Evolutionary conservation across 2,888 invertebrate genomes (phyloP).

Genomic region (Gisinianus flammeolus): DNA sequence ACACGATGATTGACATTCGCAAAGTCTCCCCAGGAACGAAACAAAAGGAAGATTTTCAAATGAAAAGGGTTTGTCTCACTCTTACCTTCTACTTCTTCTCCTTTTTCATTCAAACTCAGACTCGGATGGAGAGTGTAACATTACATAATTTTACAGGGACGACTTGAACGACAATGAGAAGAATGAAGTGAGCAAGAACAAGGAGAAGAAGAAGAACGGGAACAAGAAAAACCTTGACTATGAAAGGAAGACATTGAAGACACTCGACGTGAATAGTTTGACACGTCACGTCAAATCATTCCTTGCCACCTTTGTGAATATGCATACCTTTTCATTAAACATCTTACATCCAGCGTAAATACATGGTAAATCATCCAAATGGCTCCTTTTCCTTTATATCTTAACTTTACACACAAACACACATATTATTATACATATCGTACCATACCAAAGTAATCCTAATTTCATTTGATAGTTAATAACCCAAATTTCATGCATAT

Average conservation of each 20-base stretch:
- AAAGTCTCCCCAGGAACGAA: background rate
- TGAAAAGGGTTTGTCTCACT: conserved; percentile 17
- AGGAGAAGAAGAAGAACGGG: background rate
- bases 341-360: background rate
- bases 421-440: background rate
- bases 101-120: too few relatives aligned
- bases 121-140: too few relatives aligned
- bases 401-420: background rate
- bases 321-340: background rate
- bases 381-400: background rate
- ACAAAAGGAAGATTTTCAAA: conserved; percentile 17
- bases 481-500: too few relatives aligned
- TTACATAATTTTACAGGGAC: background rate
- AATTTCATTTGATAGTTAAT: too few relatives aligned
- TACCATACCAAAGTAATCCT: too few relatives aligned
- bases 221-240: conserved; percentile 19
- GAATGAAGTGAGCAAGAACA: background rate
- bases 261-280: conserved; percentile 41
- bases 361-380: background rate
- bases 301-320: background rate
- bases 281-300: conserved; percentile 45
- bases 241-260: conserved; percentile 34
- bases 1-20: conserved; percentile 40
- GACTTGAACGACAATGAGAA: background rate
- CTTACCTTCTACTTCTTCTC: too few relatives aligned